A percentile compares a stretch with the other conserved stretches of the same genome.
Evolutionary conservation across 2,797 vertebrate genomes (phyloP).

Genomic region (Sebastes diaconus): DNA sequence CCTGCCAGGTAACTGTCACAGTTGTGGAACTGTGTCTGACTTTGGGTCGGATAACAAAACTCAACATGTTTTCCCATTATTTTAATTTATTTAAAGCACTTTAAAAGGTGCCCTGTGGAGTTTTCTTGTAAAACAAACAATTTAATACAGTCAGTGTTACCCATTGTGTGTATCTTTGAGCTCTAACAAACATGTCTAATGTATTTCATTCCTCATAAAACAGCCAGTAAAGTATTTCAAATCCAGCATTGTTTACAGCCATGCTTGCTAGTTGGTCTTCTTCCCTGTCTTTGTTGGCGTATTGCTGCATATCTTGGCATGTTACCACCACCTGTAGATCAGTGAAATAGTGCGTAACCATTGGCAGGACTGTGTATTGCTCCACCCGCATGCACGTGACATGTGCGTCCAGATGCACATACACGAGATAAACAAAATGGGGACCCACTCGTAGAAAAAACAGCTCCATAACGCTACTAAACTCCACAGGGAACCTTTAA

Average conservation of each 20-base stretch:
- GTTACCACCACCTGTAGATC: not conserved
- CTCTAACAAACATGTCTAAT: not conserved
- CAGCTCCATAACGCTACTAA: not conserved
- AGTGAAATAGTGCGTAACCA: not conserved
- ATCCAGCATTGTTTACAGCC: not conserved
- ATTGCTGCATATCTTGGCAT: not conserved
- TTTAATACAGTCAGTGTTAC: not conserved
- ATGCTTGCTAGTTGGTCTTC: no score
- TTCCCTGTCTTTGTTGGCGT: not conserved
- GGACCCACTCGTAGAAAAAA: not conserved
- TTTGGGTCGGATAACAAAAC: conserved; percentile 26
- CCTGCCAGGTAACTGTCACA: conserved; percentile 49
- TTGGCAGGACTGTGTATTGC: not conserved
- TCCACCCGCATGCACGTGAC: not conserved
- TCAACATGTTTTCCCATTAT: not conserved
- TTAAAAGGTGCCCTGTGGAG: not conserved
- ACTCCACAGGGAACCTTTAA: not conserved
- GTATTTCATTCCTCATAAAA: not conserved
- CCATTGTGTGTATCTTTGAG: not conserved
- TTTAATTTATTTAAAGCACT: not conserved
- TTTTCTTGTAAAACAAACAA: not conserved
- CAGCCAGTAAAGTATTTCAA: no score
- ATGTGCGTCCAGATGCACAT: not conserved
- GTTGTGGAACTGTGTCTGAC: conserved; percentile 15
- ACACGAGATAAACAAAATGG: not conserved